A percentile compares a stretch with the other conserved stretches of the same genome.
These are phyloP conservation scores for Halcyon senegalensis DNA, from an alignment of 2,113 vertebrate genomes.

Conservation along the genomic window DNA sequence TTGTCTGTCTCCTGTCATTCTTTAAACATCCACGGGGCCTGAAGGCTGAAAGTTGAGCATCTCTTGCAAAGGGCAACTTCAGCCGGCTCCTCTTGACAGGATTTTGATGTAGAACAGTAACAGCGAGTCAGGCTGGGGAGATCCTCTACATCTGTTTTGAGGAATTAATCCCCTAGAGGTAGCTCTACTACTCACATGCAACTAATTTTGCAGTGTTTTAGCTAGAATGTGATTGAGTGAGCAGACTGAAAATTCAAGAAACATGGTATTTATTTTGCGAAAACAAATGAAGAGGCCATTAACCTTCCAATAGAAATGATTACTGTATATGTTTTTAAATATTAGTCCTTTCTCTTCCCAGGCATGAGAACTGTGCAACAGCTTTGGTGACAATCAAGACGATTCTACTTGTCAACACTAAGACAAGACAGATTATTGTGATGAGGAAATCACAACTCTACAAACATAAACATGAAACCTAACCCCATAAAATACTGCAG, in stretches of 20 bases:
- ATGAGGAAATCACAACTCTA: background rate
- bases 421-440: conserved; percentile 23
- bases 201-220: conserved; percentile 48
- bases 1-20: background rate
- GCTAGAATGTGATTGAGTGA: conserved; percentile 30
- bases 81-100: background rate
- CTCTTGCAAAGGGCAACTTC: background rate
- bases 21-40: background rate
- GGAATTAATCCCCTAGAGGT: conserved; percentile 28
- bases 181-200: conserved; percentile 33
- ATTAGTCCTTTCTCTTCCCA: background rate
- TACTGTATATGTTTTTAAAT: background rate
- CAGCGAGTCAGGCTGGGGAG: background rate
- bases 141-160: conserved; percentile 43
- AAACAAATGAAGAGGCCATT: conserved; percentile 52
- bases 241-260: conserved; percentile 10
- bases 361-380: background rate
- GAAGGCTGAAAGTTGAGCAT: background rate
- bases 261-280: conserved; percentile 27
- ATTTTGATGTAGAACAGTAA: conserved; percentile 36
- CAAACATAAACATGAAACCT: background rate
- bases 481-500: background rate
- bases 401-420: conserved; percentile 23
- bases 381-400: conserved; percentile 25
- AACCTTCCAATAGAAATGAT: conserved; percentile 13